Conservation (phyloP, 2,888 invertebrate genomes). For the Phlogophora meticulosa region DNA sequence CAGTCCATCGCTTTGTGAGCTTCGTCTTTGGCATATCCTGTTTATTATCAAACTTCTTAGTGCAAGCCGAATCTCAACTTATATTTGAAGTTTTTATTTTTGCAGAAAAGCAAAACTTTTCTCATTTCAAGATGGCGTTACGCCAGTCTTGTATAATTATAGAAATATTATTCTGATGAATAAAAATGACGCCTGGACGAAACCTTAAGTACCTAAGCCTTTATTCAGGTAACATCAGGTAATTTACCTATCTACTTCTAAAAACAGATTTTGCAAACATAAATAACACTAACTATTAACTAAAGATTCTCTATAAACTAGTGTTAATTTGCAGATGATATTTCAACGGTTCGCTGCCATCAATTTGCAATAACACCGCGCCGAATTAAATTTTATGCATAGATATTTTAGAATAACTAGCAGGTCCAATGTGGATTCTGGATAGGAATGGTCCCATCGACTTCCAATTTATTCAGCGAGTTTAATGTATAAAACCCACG, state of each 20-base stretch:
- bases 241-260: too few species aligned
- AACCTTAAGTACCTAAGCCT: too few species aligned
- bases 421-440: constrained; percentile 73
- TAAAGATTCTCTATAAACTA: constrained; percentile 2
- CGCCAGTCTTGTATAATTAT: background rate
- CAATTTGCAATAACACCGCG: constrained; percentile 65
- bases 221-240: too few species aligned
- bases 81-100: background rate
- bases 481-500: constrained; percentile 82
- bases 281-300: background rate
- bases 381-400: constrained; percentile 75
- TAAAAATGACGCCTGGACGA: background rate
- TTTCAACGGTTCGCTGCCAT: constrained; percentile 44
- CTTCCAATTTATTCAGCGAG: constrained; percentile 84
- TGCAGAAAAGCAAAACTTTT: background rate
- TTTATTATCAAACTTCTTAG: constrained; percentile 47
- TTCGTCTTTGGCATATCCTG: constrained; percentile 39
- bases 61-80: constrained; percentile 26
- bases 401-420: constrained; percentile 73
- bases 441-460: constrained; percentile 82
- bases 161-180: background rate
- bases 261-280: too few species aligned
- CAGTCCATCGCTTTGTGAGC: constrained; percentile 47
- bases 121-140: background rate
- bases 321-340: constrained; percentile 43